These are phyloP conservation scores for Petaurus breviceps DNA, from an alignment of 2,113 vertebrate species.

Conservation along the genomic window DNA sequence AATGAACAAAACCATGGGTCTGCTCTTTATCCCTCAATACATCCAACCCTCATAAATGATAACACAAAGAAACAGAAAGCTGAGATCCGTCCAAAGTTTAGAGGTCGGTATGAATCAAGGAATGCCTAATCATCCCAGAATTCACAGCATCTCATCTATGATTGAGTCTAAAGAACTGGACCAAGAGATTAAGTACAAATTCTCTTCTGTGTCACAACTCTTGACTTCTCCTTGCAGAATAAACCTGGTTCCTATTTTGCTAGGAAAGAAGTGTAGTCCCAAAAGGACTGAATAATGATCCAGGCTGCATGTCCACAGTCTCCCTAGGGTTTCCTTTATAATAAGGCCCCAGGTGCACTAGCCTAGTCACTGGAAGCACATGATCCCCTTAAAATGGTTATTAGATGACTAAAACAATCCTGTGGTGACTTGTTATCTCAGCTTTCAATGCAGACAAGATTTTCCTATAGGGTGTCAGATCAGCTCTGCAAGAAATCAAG, in stretches of 20 bases:
- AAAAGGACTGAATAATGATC: slow-evolving; percentile 41
- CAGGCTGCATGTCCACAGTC: background rate
- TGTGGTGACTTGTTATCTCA: slow-evolving; percentile 33
- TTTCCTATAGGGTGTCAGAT: background rate
- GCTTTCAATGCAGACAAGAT: slow-evolving; percentile 18
- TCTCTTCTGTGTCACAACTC: slow-evolving; percentile 23
- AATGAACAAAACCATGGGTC: background rate
- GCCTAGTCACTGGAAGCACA: slow-evolving; percentile 10
- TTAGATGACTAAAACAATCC: slow-evolving; percentile 16
- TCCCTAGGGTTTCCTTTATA: slow-evolving; percentile 39
- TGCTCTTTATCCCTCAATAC: background rate
- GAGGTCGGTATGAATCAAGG: background rate
- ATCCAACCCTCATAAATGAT: background rate
- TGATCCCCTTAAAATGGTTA: slow-evolving; percentile 23
- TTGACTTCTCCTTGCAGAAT: background rate
- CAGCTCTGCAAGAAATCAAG: slow-evolving; percentile 25
- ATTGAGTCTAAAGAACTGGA: background rate
- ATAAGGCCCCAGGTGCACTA: slow-evolving; percentile 54
- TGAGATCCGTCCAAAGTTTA: background rate
- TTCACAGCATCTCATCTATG: background rate
- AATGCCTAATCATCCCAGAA: background rate
- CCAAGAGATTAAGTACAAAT: background rate
- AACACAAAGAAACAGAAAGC: background rate
- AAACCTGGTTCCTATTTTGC: slow-evolving; percentile 13
- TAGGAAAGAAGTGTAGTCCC: background rate